These are phyloP conservation scores for Synaphobranchus kaupii DNA, from an alignment of 2,797 vertebrate genomes.

Conservation along the genomic window DNA sequence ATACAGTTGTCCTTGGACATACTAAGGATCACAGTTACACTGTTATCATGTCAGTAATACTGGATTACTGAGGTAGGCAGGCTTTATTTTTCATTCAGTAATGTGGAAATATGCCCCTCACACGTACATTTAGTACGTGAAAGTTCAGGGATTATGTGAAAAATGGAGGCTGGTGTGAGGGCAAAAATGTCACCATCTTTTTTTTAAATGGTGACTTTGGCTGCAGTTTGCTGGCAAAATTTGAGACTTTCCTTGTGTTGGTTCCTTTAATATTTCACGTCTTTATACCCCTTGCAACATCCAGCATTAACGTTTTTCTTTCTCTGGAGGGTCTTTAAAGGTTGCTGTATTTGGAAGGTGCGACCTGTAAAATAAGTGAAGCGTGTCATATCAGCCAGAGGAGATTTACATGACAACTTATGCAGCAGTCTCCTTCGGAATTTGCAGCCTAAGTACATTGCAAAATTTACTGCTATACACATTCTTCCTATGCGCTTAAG, in stretches of 20 bases:
- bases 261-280: not conserved
- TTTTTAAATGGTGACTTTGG: not conserved
- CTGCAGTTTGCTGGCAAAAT: not conserved
- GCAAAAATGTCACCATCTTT: not conserved
- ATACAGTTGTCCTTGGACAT: not conserved
- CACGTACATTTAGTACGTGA: not conserved
- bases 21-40: not conserved
- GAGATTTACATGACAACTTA: conserved; percentile 20
- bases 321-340: conserved; percentile 9
- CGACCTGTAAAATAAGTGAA: not conserved
- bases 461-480: conserved; percentile 62
- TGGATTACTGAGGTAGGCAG: not conserved
- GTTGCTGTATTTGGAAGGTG: conserved; percentile 15
- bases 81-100: not conserved
- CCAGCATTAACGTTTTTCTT: not conserved
- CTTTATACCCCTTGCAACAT: not conserved
- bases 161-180: not conserved
- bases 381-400: not conserved
- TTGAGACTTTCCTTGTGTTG: not conserved
- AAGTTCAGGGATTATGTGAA: not conserved
- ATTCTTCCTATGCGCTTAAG: conserved; percentile 43
- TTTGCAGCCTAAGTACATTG: conserved; percentile 45
- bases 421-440: conserved; percentile 45
- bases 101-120: not conserved
- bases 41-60: not conserved